Evolutionary conservation across 2,888 invertebrate species (phyloP), one percentile per base, ranked within the genome.

Genomic region (Harmothoe impar): DNA sequence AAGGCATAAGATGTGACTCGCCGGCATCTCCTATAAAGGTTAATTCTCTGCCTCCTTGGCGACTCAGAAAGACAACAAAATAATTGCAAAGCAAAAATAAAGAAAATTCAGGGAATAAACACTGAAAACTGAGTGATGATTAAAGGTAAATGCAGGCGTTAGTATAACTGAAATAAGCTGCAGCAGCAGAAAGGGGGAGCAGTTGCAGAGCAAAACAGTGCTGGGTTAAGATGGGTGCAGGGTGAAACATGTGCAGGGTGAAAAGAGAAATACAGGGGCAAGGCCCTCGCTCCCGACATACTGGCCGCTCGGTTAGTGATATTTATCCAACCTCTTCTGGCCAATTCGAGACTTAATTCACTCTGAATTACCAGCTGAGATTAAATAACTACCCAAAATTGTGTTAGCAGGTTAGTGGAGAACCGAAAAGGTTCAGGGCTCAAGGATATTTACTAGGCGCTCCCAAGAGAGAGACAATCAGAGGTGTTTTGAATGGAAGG

Each of bases 311-410:
- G 43, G 90, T 90, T 89, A 91, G 84, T 68, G 89, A 91, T 90
- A 92, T 89, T 92, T 90, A 90, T 89, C 89, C 77, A 91, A 93
- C 88, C 93, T 90, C 92, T 84, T 92, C 91, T 88, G 86, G 91
- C 84, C 91, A 93, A 91, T 89, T 89, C 91, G 92, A 93, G 92
- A 89, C 81, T 52, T 78, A 35, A 43, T 81, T 72, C 72, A 91
- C 93, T 93, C 93, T 89, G 92, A 93, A 92, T 93, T 93, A 93
- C 93, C 93, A 93, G 93, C 93, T 93, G 93, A 93, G 93, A 93
- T 93, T 93, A 93, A 85, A 91, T 90, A 91, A 93, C 90, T 90
- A 91, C 78, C 85, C 91, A 91, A 43, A 52, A 31, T 54, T 54
- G 86, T 86, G 86, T 86, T 86, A 86, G 86, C 86, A 86, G 86